These are phyloP conservation scores for Phyllostomus discolor DNA, from an alignment of 2,113 vertebrate species.

Conservation along the genomic window DNA sequence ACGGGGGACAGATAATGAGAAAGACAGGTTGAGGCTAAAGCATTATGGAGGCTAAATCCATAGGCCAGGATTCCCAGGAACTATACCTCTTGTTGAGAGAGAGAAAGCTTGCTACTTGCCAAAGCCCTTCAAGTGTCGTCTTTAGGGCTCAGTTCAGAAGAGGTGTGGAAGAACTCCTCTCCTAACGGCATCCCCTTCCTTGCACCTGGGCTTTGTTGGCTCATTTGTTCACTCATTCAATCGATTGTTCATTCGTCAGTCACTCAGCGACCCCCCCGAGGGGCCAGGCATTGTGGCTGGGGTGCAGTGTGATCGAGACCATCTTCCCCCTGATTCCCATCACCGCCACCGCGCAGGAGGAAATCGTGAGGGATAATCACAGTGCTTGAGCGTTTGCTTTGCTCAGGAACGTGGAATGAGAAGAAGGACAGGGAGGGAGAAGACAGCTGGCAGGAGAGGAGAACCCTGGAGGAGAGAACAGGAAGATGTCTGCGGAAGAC, in stretches of 20 bases:
- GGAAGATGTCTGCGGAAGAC: background rate
- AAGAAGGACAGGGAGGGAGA: background rate
- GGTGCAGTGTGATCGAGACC: background rate
- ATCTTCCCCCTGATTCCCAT: background rate
- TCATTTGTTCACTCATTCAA: background rate
- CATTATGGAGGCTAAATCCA: no score
- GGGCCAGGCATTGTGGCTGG: background rate
- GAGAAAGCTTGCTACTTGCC: background rate
- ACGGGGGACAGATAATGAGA: background rate
- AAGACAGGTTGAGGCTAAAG: background rate
- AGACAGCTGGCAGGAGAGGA: background rate
- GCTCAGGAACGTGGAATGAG: background rate
- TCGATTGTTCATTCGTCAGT: background rate
- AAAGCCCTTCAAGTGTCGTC: background rate
- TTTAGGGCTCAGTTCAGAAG: background rate
- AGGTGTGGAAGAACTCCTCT: background rate
- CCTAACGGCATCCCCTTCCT: background rate
- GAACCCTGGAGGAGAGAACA: slow-evolving; percentile 5
- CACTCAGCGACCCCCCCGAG: background rate
- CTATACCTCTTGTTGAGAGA: background rate
- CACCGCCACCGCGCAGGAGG: background rate
- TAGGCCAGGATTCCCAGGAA: background rate
- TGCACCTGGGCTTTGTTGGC: background rate
- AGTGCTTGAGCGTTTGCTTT: background rate
- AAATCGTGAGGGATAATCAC: background rate